Evolutionary conservation across 2,797 vertebrate species (phyloP), one percentile per base, ranked within the genome.

Genomic region (Girardinus metallicus): DNA sequence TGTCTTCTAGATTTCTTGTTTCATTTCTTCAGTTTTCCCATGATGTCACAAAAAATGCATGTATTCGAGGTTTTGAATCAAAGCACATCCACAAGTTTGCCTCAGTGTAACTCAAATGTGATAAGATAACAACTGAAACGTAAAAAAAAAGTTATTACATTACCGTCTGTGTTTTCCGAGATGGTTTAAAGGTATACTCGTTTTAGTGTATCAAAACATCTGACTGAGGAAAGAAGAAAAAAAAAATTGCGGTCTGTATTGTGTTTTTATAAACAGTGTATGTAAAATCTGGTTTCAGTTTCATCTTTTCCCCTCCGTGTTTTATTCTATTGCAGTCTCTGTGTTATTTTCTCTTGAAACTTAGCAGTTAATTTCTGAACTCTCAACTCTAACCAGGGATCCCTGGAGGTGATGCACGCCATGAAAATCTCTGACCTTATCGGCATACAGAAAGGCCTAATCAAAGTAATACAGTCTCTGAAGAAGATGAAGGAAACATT

Each of bases 401-500:
- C 95, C 4, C 29, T 89, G 77, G 83, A 83, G 73, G 96, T 95
- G 9, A 84, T 95, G 16, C 79, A 70, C 0, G 85, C 94, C 1
- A 60, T 84, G 64, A 93, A 98, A 89, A 94, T 83, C 31, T 62
- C 81, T 26, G 96, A 97, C 73, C 88, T 97, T 72, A 53, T 71
- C 1, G 77, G 80, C 72, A 66, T 93, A 55, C 66, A 85, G 79
- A 83, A 71, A 55, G 89, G 89, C 73, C 91, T 94, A 23, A 31
- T 36, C 72, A 88, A 87, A 89, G 83, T 93, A 47, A 84, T 82
- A 72, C 73, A 86, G 77, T 86, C 92, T 85, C 87, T 93, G 86
- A 85, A 85, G 82, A 88, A 86, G 82, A 97, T 99, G 94, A 93
- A 83, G 1, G 74, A 92, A 80, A 93, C 92, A 1, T 91, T 98